Evolutionary conservation across 1,140 invertebrate genomes (phyloP).

Genomic region (Vollenhovia emeryi): DNA sequence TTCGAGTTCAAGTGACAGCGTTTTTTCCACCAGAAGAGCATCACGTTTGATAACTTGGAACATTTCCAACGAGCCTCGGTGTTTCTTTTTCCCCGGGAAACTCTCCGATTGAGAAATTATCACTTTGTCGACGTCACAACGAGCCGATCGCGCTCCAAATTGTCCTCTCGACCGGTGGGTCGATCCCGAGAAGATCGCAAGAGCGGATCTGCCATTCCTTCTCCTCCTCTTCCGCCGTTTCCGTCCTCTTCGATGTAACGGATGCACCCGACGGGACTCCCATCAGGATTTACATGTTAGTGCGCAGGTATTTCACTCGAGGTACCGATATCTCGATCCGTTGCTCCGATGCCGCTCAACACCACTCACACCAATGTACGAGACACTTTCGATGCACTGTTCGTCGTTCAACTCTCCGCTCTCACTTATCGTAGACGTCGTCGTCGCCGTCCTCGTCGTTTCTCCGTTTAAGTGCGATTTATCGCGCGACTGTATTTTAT

Average conservation of each 20-base stretch:
- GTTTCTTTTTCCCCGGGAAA: neutral
- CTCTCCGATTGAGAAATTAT: neutral
- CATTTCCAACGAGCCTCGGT: neutral
- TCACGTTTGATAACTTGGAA: neutral
- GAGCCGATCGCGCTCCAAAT: neutral
- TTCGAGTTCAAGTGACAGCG: slow-evolving; percentile 15
- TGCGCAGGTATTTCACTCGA: slow-evolving; percentile 33
- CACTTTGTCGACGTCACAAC: neutral
- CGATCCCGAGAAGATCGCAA: neutral
- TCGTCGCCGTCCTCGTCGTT: neutral
- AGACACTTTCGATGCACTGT: slow-evolving; percentile 64
- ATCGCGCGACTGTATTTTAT: slow-evolving; percentile 8
- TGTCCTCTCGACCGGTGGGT: neutral
- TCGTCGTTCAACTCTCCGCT: slow-evolving; percentile 55
- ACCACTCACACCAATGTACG: slow-evolving; percentile 57
- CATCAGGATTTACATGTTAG: slow-evolving; percentile 54
- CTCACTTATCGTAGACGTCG: neutral
- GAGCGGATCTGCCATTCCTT: neutral
- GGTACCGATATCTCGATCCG: slow-evolving; percentile 35
- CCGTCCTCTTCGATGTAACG: slow-evolving; percentile 30
- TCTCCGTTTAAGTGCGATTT: neutral
- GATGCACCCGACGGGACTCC: slow-evolving; percentile 36
- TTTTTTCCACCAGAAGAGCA: neutral
- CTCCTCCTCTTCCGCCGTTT: neutral
- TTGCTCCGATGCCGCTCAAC: slow-evolving; percentile 24